Conservation (phyloP, 2,797 vertebrate genomes). For the Sebastolobus altivelis region DNA sequence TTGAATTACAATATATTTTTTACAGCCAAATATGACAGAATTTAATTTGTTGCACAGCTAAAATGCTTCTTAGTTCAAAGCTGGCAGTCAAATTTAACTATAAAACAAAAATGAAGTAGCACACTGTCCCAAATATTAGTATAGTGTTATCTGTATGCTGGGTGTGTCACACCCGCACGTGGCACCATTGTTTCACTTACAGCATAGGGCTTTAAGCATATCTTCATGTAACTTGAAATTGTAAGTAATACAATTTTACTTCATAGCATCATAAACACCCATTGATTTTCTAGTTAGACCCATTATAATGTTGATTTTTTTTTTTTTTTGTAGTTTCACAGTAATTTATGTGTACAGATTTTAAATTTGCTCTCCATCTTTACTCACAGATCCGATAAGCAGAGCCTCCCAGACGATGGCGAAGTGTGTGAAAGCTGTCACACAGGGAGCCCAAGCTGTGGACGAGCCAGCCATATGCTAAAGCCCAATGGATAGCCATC, state of each 20-base stretch:
- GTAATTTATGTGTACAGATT: not conserved
- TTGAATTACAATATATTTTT: not conserved
- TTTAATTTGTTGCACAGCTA: not conserved
- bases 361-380: slow-evolving; percentile 41
- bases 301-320: not conserved
- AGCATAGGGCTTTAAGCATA: not conserved
- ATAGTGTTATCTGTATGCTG: not conserved
- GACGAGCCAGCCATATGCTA: slow-evolving; percentile 91
- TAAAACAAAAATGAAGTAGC: not conserved
- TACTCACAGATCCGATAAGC: slow-evolving; percentile 90
- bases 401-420: slow-evolving; percentile 95
- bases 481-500: slow-evolving; percentile 50
- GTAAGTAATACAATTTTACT: not conserved
- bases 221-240: not conserved
- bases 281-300: not conserved
- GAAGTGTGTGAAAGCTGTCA: slow-evolving; percentile 93
- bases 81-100: not conserved
- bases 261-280: not conserved
- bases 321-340: not conserved
- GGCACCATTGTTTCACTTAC: not conserved
- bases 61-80: not conserved
- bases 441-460: slow-evolving; percentile 89
- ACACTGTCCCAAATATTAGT: not conserved
- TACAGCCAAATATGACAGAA: not conserved
- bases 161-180: not conserved